These are phyloP conservation scores for Myrmecobius fasciatus DNA, from an alignment of 2,113 vertebrate genomes.

Conservation along the genomic window DNA sequence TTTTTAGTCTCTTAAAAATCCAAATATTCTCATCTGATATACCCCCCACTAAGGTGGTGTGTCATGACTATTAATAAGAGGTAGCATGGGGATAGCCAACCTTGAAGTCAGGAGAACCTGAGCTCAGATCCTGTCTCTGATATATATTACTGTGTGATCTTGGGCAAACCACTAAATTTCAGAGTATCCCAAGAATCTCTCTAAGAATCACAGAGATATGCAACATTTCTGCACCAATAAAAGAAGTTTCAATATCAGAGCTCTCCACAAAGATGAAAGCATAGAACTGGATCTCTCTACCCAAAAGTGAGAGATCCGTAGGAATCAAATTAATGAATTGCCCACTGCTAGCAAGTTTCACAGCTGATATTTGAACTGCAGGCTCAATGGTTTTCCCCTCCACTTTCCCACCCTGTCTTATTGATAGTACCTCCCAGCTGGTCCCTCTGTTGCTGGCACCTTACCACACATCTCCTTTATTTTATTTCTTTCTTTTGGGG, in stretches of 20 bases:
- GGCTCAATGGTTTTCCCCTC: background rate
- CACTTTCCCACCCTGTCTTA: background rate
- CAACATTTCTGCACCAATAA: background rate
- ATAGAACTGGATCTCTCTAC: background rate
- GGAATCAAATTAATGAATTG: background rate
- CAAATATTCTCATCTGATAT: background rate
- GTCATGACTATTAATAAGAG: background rate
- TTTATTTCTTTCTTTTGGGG: background rate
- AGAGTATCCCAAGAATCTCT: background rate
- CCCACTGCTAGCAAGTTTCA: background rate
- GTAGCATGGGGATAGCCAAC: background rate
- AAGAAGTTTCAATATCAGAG: background rate
- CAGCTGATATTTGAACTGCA: background rate
- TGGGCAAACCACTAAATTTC: background rate
- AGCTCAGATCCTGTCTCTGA: background rate
- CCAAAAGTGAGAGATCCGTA: background rate
- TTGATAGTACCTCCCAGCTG: background rate
- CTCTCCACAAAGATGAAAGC: background rate
- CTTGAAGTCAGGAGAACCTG: background rate
- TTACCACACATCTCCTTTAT: background rate
- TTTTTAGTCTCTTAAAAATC: background rate
- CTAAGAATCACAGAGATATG: background rate
- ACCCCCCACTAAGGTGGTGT: background rate
- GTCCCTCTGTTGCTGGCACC: background rate
- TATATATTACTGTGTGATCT: background rate